These are phyloP conservation scores for Pollenia amentaria DNA, from an alignment of 2,888 invertebrate genomes.

Conservation along the genomic window DNA sequence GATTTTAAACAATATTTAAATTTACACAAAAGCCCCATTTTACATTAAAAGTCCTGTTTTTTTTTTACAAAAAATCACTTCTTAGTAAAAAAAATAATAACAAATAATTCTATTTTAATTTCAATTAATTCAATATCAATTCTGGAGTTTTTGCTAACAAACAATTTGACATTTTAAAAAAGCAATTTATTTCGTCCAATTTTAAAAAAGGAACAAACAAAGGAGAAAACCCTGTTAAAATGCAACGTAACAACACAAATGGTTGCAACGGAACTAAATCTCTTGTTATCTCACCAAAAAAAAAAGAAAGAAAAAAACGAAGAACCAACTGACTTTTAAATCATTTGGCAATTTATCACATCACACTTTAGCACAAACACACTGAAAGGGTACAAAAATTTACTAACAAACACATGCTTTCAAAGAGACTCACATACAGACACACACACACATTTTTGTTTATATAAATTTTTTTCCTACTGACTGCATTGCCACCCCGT, in stretches of 20 bases:
- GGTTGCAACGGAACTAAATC: constrained; percentile 42
- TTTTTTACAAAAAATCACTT: no score
- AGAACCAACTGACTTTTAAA: constrained; percentile 64
- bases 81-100: not conserved
- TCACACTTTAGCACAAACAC: constrained; percentile 57
- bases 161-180: constrained; percentile 45
- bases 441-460: constrained; percentile 4
- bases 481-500: constrained; percentile 6
- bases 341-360: constrained; percentile 73
- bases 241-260: constrained; percentile 15
- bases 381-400: constrained; percentile 26
- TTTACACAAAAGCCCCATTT: no score
- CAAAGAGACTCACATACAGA: constrained; percentile 11
- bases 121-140: constrained; percentile 46
- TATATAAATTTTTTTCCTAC: not conserved
- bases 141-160: not conserved
- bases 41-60: no score
- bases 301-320: not conserved
- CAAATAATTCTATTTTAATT: not conserved
- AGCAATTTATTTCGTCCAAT: constrained; percentile 39
- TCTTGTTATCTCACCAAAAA: constrained; percentile 56
- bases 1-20: no score
- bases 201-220: not conserved
- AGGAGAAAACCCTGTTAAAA: constrained; percentile 30
- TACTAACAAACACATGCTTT: constrained; percentile 12